Conservation (phyloP, 2,113 vertebrate genomes). For the Coturnix japonica region DNA sequence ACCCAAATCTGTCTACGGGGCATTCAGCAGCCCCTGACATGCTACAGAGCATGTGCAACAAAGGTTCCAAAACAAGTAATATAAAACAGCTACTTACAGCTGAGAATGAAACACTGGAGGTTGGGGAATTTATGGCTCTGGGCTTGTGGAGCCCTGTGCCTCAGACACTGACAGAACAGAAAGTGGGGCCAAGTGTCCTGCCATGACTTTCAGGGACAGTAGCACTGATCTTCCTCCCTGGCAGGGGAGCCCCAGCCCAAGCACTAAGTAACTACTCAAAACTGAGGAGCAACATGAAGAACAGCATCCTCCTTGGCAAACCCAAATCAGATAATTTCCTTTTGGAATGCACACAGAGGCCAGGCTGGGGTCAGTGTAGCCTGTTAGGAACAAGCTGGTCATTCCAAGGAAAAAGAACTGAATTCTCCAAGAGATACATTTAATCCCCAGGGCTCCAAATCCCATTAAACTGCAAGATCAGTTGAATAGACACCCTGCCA, state of each 20-base stretch:
- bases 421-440: not conserved
- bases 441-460: not conserved
- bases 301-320: not conserved
- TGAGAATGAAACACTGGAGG: not conserved
- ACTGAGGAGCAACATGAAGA: not conserved
- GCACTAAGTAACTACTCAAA: not conserved
- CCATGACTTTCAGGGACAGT: not conserved
- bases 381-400: not conserved
- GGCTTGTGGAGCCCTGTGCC: not conserved
- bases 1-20: not conserved
- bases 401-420: not conserved
- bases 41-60: not conserved
- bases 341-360: not conserved
- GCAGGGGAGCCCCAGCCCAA: not conserved
- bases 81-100: not conserved
- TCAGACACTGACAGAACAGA: not conserved
- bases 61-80: not conserved
- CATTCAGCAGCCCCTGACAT: not conserved
- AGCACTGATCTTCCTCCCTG: not conserved
- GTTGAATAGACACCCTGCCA: not conserved
- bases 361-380: not conserved
- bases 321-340: not conserved
- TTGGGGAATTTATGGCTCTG: not conserved
- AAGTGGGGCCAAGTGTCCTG: not conserved
- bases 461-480: not conserved